Conservation (phyloP, 2,797 vertebrate species). For the Hephaestus fuliginosus region DNA sequence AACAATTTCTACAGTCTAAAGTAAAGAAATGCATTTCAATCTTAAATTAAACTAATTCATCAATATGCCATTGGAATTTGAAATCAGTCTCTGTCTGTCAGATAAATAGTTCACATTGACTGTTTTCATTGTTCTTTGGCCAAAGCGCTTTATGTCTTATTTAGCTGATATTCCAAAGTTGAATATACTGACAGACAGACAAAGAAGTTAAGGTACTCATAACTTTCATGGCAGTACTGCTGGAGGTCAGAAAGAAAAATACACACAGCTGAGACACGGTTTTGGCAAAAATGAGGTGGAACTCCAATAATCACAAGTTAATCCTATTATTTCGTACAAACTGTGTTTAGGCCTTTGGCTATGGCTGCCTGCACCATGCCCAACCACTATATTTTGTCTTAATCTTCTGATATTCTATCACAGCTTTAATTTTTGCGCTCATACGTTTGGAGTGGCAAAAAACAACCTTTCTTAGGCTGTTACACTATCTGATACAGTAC, state of each 20-base stretch:
- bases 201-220: neutral
- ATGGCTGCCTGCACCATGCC: slow-evolving; percentile 12
- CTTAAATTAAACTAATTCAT: slow-evolving; percentile 16
- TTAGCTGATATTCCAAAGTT: slow-evolving; percentile 21
- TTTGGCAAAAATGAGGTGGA: slow-evolving; percentile 16
- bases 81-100: slow-evolving; percentile 4
- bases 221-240: slow-evolving; percentile 15
- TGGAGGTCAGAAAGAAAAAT: slow-evolving; percentile 32
- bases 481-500: neutral
- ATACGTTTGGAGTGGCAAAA: neutral
- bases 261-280: slow-evolving; percentile 24
- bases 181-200: slow-evolving; percentile 6
- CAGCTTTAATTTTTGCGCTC: neutral
- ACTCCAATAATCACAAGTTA: slow-evolving; percentile 46
- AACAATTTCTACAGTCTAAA: neutral
- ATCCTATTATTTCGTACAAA: slow-evolving; percentile 51
- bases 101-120: neutral
- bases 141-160: neutral
- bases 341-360: slow-evolving; percentile 21
- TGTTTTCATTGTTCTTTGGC: slow-evolving; percentile 6
- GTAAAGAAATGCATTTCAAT: neutral
- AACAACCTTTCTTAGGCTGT: slow-evolving; percentile 3
- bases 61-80: neutral
- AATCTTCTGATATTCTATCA: slow-evolving; percentile 16
- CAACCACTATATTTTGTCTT: neutral